These are phyloP conservation scores for Naso thynnoides DNA, from an alignment of 2,797 vertebrate genomes.

Conservation along the genomic window DNA sequence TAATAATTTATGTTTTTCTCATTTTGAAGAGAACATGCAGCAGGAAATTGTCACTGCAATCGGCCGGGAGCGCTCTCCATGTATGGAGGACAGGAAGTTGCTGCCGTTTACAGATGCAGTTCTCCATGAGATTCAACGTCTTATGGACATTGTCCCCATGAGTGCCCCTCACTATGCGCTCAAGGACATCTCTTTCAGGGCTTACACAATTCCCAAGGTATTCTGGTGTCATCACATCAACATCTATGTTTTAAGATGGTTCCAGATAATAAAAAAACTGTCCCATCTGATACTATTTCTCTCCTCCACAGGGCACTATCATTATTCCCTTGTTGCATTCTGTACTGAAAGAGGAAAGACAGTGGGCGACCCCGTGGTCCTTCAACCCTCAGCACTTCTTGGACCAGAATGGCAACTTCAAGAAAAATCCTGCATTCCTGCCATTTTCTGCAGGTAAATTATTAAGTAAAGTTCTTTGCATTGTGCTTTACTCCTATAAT, in stretches of 20 bases:
- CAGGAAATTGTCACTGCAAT: constrained; percentile 81
- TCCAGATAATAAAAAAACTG: not conserved
- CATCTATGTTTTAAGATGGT: too few relatives aligned
- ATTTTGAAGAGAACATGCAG: constrained; percentile 75
- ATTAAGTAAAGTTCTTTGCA: not conserved
- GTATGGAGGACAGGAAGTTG: constrained; percentile 78
- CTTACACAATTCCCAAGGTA: constrained; percentile 77
- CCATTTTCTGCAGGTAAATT: constrained; percentile 78
- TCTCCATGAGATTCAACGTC: constrained; percentile 81
- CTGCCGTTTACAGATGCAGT: constrained; percentile 87
- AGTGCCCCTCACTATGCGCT: constrained; percentile 75
- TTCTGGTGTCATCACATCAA: too few relatives aligned
- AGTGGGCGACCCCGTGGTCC: constrained; percentile 74
- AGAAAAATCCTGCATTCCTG: constrained; percentile 79
- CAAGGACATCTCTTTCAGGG: constrained; percentile 76
- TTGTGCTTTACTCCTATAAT: too few relatives aligned
- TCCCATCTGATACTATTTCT: not conserved
- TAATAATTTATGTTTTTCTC: not conserved
- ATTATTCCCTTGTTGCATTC: constrained; percentile 82
- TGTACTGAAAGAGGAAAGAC: constrained; percentile 74
- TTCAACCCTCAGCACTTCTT: constrained; percentile 83
- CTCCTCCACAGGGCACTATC: constrained; percentile 66
- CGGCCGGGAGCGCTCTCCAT: constrained; percentile 61
- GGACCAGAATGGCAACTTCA: constrained; percentile 79
- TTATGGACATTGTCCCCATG: constrained; percentile 77